A percentile compares a stretch with the other conserved stretches of the same genome.
Conservation (phyloP, 2,888 invertebrate genomes). For the Caenorhabditis sp. region DNA sequence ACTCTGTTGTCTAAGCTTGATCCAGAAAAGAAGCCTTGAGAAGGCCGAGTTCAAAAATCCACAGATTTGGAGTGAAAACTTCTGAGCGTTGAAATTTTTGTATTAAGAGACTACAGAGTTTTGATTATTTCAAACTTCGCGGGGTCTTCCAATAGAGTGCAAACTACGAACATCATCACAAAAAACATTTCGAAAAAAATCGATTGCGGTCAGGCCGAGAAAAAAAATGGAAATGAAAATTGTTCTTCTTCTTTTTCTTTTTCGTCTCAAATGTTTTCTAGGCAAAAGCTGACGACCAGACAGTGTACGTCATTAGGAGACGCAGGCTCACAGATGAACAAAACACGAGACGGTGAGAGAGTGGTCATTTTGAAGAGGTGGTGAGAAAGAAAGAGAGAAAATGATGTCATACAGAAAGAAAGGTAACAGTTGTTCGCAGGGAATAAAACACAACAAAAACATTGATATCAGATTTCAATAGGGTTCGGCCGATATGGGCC, state of each 20-base stretch:
- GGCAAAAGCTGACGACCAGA: slow-evolving; percentile 2
- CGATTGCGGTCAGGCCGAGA: not conserved
- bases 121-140: too few species aligned
- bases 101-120: too few species aligned
- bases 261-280: not conserved
- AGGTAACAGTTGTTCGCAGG: not conserved
- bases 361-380: not conserved
- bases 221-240: not conserved
- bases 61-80: too few species aligned
- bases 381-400: not conserved
- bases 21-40: too few species aligned
- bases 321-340: not conserved
- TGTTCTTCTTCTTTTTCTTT: not conserved
- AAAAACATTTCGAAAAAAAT: not conserved
- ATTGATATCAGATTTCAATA: not conserved
- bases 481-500: too few species aligned
- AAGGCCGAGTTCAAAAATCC: too few species aligned
- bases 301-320: slow-evolving; percentile 3
- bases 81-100: too few species aligned
- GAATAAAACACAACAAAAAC: not conserved
- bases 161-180: too few species aligned
- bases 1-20: too few species aligned
- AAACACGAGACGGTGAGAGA: slow-evolving; percentile 7
- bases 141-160: too few species aligned
- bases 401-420: slow-evolving; percentile 1